phyloP scores from a whole-genome alignment of 2,797 vertebrate genomes.

The Balearica regulorum region DNA sequence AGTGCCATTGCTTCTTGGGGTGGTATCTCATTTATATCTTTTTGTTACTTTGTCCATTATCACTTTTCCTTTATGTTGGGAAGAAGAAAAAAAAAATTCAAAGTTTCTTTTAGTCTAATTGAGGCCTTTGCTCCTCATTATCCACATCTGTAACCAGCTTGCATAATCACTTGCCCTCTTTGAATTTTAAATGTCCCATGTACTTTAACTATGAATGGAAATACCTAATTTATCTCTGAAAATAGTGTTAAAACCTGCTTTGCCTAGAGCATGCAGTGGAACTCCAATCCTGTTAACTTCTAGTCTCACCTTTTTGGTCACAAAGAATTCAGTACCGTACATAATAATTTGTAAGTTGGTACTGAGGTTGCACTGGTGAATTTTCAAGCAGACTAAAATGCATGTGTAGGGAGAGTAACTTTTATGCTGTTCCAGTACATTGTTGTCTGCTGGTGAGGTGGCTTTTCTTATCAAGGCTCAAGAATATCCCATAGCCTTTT shows the following conservation, averaged over 20 bases:
- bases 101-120: neutral
- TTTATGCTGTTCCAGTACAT: neutral
- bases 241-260: neutral
- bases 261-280: neutral
- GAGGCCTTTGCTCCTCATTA: neutral
- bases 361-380: neutral
- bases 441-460: neutral
- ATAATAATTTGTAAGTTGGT: neutral
- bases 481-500: neutral
- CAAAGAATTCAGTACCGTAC: neutral
- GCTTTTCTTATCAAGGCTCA: neutral
- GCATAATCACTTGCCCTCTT: neutral
- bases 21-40: neutral
- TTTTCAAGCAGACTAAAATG: neutral
- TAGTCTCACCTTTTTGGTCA: neutral
- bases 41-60: neutral
- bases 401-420: neutral
- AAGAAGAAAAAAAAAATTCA: neutral
- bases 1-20: neutral
- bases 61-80: neutral
- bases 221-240: neutral
- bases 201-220: neutral
- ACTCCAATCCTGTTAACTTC: neutral
- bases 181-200: neutral
- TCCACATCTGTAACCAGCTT: neutral